A percentile compares a stretch with the other conserved stretches of the same genome.
These are phyloP conservation scores for Chrysochloris asiatica DNA, from an alignment of 2,113 vertebrate species.

Conservation along the genomic window DNA sequence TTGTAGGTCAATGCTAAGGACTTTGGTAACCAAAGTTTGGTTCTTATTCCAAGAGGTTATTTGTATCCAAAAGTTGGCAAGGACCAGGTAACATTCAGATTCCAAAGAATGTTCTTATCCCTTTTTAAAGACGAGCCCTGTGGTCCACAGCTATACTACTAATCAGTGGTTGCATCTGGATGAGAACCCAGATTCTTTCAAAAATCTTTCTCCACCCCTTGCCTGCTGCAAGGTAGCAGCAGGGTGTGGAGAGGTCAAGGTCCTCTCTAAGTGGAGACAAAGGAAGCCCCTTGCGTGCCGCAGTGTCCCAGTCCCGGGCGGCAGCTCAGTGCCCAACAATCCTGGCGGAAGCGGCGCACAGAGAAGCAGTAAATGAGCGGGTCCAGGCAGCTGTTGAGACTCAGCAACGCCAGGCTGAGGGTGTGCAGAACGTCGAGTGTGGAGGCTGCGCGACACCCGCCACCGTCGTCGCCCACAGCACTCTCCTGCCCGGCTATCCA, in stretches of 20 bases:
- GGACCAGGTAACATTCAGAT: background rate
- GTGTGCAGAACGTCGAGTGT: conserved; percentile 71
- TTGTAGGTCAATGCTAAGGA: background rate
- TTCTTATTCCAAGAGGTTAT: background rate
- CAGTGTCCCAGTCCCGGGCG: accelerated
- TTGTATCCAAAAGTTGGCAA: conserved; percentile 3
- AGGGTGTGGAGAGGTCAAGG: too few relatives aligned
- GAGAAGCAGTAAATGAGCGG: conserved; percentile 81
- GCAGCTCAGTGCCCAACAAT: conserved; percentile 56
- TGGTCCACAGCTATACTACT: background rate
- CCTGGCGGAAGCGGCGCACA: conserved; percentile 69
- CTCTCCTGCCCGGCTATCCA: conserved; percentile 72
- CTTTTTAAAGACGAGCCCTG: background rate
- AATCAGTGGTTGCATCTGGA: background rate
- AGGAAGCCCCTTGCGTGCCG: background rate
- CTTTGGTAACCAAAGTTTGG: background rate
- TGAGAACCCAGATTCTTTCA: background rate
- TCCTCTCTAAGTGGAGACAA: background rate
- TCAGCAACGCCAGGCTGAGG: conserved; percentile 80
- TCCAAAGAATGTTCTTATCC: background rate
- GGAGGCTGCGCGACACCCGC: background rate
- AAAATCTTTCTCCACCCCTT: background rate
- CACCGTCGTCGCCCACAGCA: accelerated
- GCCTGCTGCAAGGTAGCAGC: background rate
- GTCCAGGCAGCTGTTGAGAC: conserved; percentile 83